Base-by-base conservation (phyloP, 2,113 vertebrate genomes). In the Lycocorax pyrrhopterus region DNA sequence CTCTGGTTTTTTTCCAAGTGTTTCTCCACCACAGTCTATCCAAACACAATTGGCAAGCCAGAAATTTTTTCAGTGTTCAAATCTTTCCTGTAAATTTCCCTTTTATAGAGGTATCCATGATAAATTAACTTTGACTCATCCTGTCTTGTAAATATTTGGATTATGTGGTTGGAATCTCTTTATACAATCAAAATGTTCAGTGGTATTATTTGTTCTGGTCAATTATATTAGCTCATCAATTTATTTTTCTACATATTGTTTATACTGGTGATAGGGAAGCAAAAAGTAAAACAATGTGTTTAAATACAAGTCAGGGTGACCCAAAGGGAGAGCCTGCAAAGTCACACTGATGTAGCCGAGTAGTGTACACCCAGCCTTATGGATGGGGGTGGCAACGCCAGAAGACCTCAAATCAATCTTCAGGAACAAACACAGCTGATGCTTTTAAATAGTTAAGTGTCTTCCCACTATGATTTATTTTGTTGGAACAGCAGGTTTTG, bases 121-220 rank as follows among this genome's bases (percentile, higher is more conserved):
- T 84, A 91, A 94, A 85, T 64, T 89, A 82, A 68, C 44, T 91
- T 91, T 79, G n/a, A 44, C 44, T 91, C 33, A 52, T 75, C 32
- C 56, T 32, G 6, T 23, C 37, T 76, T 75, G 41, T 37, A 96
- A 94, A 75, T 81, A 87, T 94, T 84, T 91, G 78, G 16, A 79
- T 64, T 78, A 52, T 71, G 35, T 67, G 27, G 14, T 39, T 87
- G 47, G 44, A 84, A 90, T 82, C 33, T 83, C 49, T 75, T 94
- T 44, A 67, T 27, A n/a, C 2, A 68, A 43, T 68, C 19, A 32
- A 88, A 81, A 49, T 37, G 13, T 51, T 84, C 27, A 30, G 12
- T 30, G 39, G 23, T 52, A 6, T 33, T 80, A 62, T 86, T 95
- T 72, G 26, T 82, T 82, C 62, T 87, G 49, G 29, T 95, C 66